phyloP scores from a whole-genome alignment of 2,888 invertebrate species.

The Drosophila eohydei region DNA sequence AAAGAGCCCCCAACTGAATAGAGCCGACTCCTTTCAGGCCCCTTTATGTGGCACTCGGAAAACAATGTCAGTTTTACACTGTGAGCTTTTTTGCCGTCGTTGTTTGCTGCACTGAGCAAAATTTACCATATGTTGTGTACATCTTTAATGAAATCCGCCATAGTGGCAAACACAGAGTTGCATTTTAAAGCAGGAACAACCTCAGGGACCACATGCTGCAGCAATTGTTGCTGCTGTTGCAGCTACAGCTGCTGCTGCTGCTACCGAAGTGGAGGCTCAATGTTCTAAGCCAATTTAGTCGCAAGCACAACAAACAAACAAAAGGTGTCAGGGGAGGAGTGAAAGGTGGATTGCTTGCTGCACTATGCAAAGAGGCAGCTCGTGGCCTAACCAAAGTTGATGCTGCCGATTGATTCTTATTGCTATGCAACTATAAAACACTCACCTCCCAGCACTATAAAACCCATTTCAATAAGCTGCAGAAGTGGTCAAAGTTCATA shows the following conservation, averaged over 20 bases:
- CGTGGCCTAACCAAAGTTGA: conserved; percentile 43
- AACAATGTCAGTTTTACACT: conserved; percentile 78
- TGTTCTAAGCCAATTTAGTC: conserved; percentile 79
- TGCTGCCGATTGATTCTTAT: conserved; percentile 63
- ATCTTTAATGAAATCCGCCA: conserved; percentile 76
- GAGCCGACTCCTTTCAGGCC: conserved; percentile 6
- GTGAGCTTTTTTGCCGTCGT: conserved; percentile 66
- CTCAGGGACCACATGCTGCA: conserved; percentile 16
- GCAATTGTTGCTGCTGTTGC: conserved; percentile 33
- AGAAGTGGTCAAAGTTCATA: not conserved
- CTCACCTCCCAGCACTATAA: not conserved
- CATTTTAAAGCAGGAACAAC: conserved; percentile 65
- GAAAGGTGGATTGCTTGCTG: conserved; percentile 8
- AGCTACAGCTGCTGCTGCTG: conserved; percentile 13
- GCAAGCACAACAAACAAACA: conserved; percentile 44
- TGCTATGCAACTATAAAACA: conserved; percentile 7
- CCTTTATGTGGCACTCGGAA: conserved; percentile 14
- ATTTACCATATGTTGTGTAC: conserved; percentile 78
- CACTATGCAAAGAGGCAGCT: conserved; percentile 57
- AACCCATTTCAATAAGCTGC: conserved; percentile 35
- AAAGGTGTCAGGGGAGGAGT: conserved; percentile 7
- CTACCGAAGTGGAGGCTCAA: conserved; percentile 63
- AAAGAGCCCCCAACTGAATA: conserved; percentile 67
- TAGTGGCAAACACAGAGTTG: conserved; percentile 72
- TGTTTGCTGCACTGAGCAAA: conserved; percentile 44